Base-by-base conservation (phyloP, 2,888 invertebrate species). In the Smittia aterrima region DNA sequence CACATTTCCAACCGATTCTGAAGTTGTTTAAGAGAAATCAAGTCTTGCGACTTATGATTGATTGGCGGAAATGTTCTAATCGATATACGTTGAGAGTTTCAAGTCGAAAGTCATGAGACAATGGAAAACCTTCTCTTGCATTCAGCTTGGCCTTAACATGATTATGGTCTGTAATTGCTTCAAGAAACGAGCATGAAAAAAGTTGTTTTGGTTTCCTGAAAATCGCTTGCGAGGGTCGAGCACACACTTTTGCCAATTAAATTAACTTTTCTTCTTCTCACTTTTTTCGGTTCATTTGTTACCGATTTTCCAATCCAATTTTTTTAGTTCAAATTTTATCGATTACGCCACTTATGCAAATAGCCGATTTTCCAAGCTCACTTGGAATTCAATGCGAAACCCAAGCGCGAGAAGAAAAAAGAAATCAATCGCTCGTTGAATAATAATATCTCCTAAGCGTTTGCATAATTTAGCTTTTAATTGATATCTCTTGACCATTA, bases 91-190 rank as follows among this genome's bases (percentile, higher is more conserved):
- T 47, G 47, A n/a, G n/a, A 38, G 9, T 4, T 38, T 4, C 38
- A 38, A 38, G 38, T 7, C 9, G 38, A 38, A 9, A 38, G 4
- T 38, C 6, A 38, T n/a, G 6, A 38, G 38, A 38, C 38, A 38
- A 38, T 38, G 38, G 9, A 38, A 38, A 71, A 27, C 41, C 41
- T 27, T 25, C 18, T 7, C 3, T 47, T 47, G 3, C 16, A n/a
- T 4, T 25, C 64, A 64, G 18, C 24, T 32, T 40, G 66, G 38
- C 66, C 66, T 66, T 66, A 66, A 66, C 66, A 66, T 20, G 66
- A 66, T 66, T 66, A n/a, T 13, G 4, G 38, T 38, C 38, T 38
- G 38, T 38, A 11, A 38, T 11, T 38, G 38, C 4, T 38, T 38
- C 38, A 38, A 38, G 38, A 7, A 38, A 4, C 16, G 11, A n/a